Base-by-base conservation (phyloP, 2,797 vertebrate species). In the Thunnus albacares region DNA sequence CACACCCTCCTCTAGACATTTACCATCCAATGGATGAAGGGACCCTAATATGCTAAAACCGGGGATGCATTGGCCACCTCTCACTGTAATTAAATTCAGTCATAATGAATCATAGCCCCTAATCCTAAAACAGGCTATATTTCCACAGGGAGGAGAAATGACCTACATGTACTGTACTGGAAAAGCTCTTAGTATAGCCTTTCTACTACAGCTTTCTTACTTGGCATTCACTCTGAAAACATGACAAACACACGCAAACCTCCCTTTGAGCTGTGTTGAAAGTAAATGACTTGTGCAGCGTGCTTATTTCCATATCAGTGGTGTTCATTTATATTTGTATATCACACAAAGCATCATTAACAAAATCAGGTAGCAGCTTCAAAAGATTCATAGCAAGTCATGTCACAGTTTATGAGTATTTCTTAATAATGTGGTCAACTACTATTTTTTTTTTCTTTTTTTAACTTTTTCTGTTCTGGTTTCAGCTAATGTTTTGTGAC, bases 41-140 rank as follows among this genome's bases (percentile, higher is more conserved):
- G 79, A 89, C 85, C 87, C 88, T 90, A 85, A 88, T 93, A 88
- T 85, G 86, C 84, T 92, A 84, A 91, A 93, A 89, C 87, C 45
- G 28, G 67, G 87, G 76, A 84, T 76, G 83, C 89, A 84, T 80
- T 79, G 88, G 88, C 90, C 92, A 88, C 91, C 91, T 89, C 89
- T 87, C 22, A 33, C 72, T 91, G 89, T 94, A 93, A 94, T 94
- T 94, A 94, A 93, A 93, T 93, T 83, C 89, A 87, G 82, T 89
- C 89, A 85, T 93, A 93, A 93, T 94, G 93, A 94, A 93, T 93
- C 92, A 93, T 87, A 84, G 88, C 79, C 84, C 68, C 80, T 94
- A 92, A 93, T 94, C 93, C 92, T 91, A 83, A 93, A 92, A 84
- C 89, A 81, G 91, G 85, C 80, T 89, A 66, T 85, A 90, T 94